Base-by-base conservation (phyloP, 2,888 invertebrate genomes). In the Drosophila maculinotata region DNA sequence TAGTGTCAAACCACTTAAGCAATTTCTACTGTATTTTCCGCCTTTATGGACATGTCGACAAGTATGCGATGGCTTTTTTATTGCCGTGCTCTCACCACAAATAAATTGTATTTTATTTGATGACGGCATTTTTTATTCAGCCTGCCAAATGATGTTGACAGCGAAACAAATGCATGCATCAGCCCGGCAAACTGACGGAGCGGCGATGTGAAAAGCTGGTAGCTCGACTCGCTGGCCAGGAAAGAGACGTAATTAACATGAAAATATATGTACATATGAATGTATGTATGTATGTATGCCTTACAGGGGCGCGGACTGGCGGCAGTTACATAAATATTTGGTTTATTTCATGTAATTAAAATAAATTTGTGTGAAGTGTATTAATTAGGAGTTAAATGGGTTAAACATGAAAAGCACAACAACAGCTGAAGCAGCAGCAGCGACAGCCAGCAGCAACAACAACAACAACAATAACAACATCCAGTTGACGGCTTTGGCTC, bases 321-420 rank as follows among this genome's bases (percentile, higher is more conserved):
- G 53, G 60, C 69, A 68, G 66, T 70, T 76, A 71, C 83, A 81
- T 82, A 82, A 83, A 83, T 82, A 82, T 82, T 86, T 82, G 80
- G 69, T 81, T 82, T 83, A 86, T 86, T 83, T 80, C 70, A 60
- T 82, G 86, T 86, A 82, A 82, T 82, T 82, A 86, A 82, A 82
- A 84, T 75, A 81, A 81, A 78, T 83, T 84, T 81, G 73, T 74
- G 82, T 87, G 83, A 87, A 87, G 83, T 81, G 85, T 81, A 83
- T 83, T 83, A 87, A 83, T 83, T 83, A 84, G 83, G 81, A 81
- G 81, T 83, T 87, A 83, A 87, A 84, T 81, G 85, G 81, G 81
- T 86, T 82, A 86, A 82, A 68, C 73, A 68, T 71, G 67, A 73
- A 63, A 67, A 63, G 59, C 62, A 54, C 47, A 69, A 35, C 53